A percentile compares a stretch with the other conserved stretches of the same genome.
phyloP scores from a whole-genome alignment of 2,888 invertebrate species.

The Dasysyrphus albostriatus region DNA sequence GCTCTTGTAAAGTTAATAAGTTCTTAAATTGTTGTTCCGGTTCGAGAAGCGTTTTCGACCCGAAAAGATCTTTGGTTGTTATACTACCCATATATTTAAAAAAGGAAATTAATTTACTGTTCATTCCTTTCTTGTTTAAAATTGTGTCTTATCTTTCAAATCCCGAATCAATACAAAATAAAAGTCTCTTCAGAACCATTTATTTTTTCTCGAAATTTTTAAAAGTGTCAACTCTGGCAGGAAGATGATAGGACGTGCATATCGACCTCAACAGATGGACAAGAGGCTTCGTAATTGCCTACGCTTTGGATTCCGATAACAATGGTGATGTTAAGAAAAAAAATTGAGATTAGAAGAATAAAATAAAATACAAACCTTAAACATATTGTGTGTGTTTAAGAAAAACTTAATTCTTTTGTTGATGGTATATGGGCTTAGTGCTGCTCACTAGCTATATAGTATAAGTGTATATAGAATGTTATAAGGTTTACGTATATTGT shows the following conservation, averaged over 20 bases:
- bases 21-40: no score
- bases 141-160: no score
- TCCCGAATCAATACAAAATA: no score
- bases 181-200: no score
- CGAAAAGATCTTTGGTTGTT: no score
- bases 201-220: background rate
- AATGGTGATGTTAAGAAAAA: constrained; percentile 31
- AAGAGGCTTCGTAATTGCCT: constrained; percentile 48
- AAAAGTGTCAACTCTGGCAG: constrained; percentile 19
- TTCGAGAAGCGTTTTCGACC: no score
- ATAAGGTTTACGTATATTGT: constrained; percentile 1
- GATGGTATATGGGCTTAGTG: constrained; percentile 10
- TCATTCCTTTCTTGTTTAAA: no score
- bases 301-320: constrained; percentile 57
- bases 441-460: background rate
- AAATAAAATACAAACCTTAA: constrained; percentile 32
- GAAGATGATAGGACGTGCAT: constrained; percentile 42
- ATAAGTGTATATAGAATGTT: background rate
- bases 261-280: constrained; percentile 48
- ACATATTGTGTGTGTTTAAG: constrained; percentile 36
- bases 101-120: no score
- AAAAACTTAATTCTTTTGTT: constrained; percentile 32
- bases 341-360: constrained; percentile 45
- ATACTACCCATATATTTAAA: no score
- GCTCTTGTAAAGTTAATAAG: no score